Evolutionary conservation across 2,888 invertebrate genomes (phyloP).

Genomic region (Drosophila affinis): DNA sequence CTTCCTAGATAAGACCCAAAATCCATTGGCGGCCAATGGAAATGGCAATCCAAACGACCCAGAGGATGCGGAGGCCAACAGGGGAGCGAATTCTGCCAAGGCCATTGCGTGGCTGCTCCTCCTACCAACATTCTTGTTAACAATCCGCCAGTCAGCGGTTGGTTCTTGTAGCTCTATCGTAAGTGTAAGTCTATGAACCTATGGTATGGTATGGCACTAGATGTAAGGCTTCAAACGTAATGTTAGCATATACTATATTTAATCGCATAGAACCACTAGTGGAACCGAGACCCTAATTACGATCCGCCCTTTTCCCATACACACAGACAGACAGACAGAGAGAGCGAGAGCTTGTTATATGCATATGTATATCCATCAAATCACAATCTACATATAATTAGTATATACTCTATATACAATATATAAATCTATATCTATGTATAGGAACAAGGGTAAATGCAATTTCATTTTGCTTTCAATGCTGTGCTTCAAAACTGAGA

Average conservation of each 20-base stretch:
- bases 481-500: constrained; percentile 57
- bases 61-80: constrained; percentile 46
- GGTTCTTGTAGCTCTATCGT: constrained; percentile 39
- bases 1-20: constrained; percentile 81
- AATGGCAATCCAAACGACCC: constrained; percentile 42
- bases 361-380: constrained; percentile 37
- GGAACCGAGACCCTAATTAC: constrained; percentile 58
- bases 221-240: constrained; percentile 31
- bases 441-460: constrained; percentile 52
- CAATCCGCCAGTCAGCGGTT: constrained; percentile 42
- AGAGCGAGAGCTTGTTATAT: constrained; percentile 32
- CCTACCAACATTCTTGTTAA: constrained; percentile 42
- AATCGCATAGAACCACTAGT: constrained; percentile 53
- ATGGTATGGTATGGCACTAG: constrained; percentile 10
- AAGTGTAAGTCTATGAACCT: constrained; percentile 26
- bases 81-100: constrained; percentile 40
- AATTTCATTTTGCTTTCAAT: constrained; percentile 59
- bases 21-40: constrained; percentile 64
- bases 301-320: constrained; percentile 63
- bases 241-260: constrained; percentile 17
- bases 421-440: constrained; percentile 43
- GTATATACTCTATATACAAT: constrained; percentile 23
- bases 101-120: constrained; percentile 59
- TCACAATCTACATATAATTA: constrained; percentile 16
- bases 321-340: neutral